Evolutionary conservation across 2,113 vertebrate genomes (phyloP).

Genomic region (Aspiorhynchus laticeps): DNA sequence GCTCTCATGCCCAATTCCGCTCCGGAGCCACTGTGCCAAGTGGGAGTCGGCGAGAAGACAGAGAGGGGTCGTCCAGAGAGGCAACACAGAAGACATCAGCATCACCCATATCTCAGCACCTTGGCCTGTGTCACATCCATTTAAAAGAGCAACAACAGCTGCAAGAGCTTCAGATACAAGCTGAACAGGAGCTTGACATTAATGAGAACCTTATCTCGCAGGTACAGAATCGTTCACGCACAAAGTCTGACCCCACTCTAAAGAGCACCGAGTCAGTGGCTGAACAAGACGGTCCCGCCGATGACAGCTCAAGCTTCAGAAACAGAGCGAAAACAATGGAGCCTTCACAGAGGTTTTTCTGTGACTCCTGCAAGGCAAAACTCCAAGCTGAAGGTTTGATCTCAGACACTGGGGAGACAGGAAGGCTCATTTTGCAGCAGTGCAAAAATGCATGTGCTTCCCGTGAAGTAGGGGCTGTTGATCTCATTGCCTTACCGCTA

Average conservation of each 20-base stretch:
- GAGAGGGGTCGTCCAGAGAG: conserved; percentile 82
- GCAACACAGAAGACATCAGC: conserved; percentile 72
- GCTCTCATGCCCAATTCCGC: conserved; percentile 81
- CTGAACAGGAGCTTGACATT: conserved; percentile 83
- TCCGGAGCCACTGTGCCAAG: conserved; percentile 77
- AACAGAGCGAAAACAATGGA: conserved; percentile 87
- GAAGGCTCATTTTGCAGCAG: conserved; percentile 60
- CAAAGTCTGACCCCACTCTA: conserved; percentile 93
- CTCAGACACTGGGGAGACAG: conserved; percentile 64
- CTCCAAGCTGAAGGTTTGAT: conserved; percentile 76
- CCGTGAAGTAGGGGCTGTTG: conserved; percentile 86
- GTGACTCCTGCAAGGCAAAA: conserved; percentile 93
- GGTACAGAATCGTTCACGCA: conserved; percentile 85
- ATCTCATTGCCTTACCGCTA: conserved; percentile 91
- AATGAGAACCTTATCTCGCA: conserved; percentile 95
- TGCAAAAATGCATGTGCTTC: conserved; percentile 78
- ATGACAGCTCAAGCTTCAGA: conserved; percentile 78
- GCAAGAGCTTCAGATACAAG: conserved; percentile 73
- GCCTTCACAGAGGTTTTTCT: conserved; percentile 84
- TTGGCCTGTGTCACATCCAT: conserved; percentile 95
- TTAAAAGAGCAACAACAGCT: conserved; percentile 92
- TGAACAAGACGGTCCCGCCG: conserved; percentile 68
- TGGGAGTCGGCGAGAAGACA: conserved; percentile 87
- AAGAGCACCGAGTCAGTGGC: conserved; percentile 86
- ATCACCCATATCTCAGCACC: conserved; percentile 85